Evolutionary conservation across 2,888 invertebrate genomes (phyloP).

Genomic region (Uloborus plumipes): DNA sequence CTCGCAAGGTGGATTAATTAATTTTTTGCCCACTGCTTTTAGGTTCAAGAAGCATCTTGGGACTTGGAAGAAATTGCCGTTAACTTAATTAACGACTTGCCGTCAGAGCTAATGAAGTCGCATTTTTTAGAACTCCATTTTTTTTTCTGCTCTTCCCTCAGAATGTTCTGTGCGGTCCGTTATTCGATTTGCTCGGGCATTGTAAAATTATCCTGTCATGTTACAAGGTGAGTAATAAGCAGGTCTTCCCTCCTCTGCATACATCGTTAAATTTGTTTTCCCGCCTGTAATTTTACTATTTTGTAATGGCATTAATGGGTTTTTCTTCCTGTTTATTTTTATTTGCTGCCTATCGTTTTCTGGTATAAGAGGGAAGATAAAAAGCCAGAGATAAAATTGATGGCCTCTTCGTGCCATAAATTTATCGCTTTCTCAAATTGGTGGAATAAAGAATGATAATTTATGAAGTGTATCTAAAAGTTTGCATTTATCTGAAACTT

Average conservation of each 20-base stretch:
- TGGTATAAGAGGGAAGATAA: neutral
- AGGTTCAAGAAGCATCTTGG: constrained; percentile 38
- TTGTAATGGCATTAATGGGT: constrained; percentile 51
- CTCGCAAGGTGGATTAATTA: constrained; percentile 25
- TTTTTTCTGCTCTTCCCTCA: neutral
- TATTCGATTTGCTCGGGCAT: constrained; percentile 38
- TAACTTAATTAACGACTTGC: constrained; percentile 50
- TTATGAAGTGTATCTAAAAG: no score
- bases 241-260: constrained; percentile 32
- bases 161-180: constrained; percentile 5
- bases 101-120: constrained; percentile 43
- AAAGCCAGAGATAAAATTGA: constrained; percentile 8
- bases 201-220: constrained; percentile 53
- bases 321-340: constrained; percentile 9
- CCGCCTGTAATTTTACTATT: constrained; percentile 46
- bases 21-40: constrained; percentile 37
- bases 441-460: no score
- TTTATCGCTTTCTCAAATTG: constrained; percentile 12
- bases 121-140: constrained; percentile 28
- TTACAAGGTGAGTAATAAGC: constrained; percentile 48
- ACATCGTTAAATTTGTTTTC: constrained; percentile 50
- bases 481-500: no score
- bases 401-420: constrained; percentile 5
- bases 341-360: neutral
- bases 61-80: constrained; percentile 45